phyloP scores from a whole-genome alignment of 1,140 invertebrate genomes.

The Adoxophyes honmai region DNA sequence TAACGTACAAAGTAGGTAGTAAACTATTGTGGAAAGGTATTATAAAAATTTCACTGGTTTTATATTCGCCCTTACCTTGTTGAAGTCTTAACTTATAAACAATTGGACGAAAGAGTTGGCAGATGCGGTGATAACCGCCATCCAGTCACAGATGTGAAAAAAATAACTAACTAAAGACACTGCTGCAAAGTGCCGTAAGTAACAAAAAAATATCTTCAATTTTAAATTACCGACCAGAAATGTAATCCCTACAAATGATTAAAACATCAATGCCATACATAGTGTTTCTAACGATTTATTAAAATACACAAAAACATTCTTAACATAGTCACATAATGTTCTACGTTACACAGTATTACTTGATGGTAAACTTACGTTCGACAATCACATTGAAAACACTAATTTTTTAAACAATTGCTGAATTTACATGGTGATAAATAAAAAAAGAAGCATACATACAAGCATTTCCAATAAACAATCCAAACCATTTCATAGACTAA shows the following conservation, averaged over 20 bases:
- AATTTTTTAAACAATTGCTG: constrained; percentile 1
- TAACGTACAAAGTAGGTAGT: too few relatives aligned
- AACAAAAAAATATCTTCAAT: too few relatives aligned
- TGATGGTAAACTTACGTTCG: constrained; percentile 65
- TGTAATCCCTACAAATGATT: constrained; percentile 22
- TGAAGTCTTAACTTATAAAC: too few relatives aligned
- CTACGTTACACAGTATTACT: constrained; percentile 28
- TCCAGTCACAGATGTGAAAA: too few relatives aligned
- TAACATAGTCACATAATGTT: constrained; percentile 40
- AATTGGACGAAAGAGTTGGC: too few relatives aligned
- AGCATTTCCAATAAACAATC: neutral
- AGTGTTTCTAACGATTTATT: constrained; percentile 39
- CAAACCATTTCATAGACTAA: neutral
- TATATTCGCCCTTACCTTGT: too few relatives aligned
- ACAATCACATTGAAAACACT: constrained; percentile 15
- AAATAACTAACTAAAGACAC: too few relatives aligned
- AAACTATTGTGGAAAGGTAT: too few relatives aligned
- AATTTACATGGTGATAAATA: neutral
- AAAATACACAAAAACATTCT: constrained; percentile 41
- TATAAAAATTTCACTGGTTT: too few relatives aligned
- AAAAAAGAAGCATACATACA: constrained; percentile 7
- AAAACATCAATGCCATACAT: constrained; percentile 22
- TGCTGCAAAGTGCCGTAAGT: too few relatives aligned
- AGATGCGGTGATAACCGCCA: too few relatives aligned
- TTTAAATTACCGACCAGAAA: too few relatives aligned